A percentile compares a stretch with the other conserved stretches of the same genome.
phyloP scores from a whole-genome alignment of 23 tunicate species.

The Phallusia fumigata region DNA sequence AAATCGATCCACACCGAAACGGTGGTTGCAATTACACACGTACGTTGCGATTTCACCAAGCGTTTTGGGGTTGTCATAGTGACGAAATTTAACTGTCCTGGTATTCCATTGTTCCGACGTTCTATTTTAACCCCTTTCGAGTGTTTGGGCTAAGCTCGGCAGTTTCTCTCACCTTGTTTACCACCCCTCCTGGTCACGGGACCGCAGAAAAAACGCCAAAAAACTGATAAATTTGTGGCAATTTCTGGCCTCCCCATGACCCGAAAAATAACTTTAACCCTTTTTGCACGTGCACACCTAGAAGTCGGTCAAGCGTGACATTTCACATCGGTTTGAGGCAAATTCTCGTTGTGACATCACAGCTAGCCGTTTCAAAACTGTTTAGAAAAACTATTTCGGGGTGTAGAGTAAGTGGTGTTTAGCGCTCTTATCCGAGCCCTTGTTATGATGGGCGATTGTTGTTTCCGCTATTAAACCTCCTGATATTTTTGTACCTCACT shows the following conservation, averaged over 20 bases:
- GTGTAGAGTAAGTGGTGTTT: too few relatives aligned
- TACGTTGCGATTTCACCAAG: too few relatives aligned
- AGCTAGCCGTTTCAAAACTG: not conserved
- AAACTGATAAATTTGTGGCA: not conserved
- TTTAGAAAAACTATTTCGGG: not conserved
- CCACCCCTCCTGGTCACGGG: conserved; percentile 6
- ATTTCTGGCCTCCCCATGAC: not conserved
- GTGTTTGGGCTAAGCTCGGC: not conserved
- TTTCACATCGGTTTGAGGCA: not conserved
- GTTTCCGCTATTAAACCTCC: too few relatives aligned
- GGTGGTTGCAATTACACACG: too few relatives aligned
- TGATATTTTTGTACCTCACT: too few relatives aligned
- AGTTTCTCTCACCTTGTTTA: not conserved
- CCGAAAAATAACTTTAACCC: not conserved
- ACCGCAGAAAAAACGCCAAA: not conserved
- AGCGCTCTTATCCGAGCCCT: too few relatives aligned
- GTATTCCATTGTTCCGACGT: too few relatives aligned
- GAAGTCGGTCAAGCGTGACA: not conserved
- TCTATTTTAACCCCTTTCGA: too few relatives aligned
- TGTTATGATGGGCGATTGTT: too few relatives aligned
- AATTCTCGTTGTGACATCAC: not conserved
- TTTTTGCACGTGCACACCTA: not conserved
- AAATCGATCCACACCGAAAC: too few relatives aligned
- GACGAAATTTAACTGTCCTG: too few relatives aligned
- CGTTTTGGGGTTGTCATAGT: too few relatives aligned